Evolutionary conservation across 2,797 vertebrate species (phyloP).

Genomic region (Pseudomugil tenellus): DNA sequence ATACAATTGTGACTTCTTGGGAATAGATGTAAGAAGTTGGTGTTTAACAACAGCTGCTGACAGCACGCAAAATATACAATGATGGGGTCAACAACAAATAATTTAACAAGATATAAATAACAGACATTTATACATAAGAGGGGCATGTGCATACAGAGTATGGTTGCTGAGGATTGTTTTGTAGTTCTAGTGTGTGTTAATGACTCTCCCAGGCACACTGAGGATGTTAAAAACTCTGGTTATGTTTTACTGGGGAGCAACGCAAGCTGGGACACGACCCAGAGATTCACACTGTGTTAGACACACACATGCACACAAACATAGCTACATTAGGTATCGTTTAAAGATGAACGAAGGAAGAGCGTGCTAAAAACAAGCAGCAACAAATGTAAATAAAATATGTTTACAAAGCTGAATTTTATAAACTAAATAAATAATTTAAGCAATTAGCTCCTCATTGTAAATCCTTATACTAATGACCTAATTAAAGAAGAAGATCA

Average conservation of each 20-base stretch:
- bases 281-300: slow-evolving; percentile 65
- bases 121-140: slow-evolving; percentile 38
- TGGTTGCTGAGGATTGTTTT: slow-evolving; percentile 66
- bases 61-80: slow-evolving; percentile 58
- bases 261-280: slow-evolving; percentile 80
- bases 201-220: slow-evolving; percentile 79
- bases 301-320: slow-evolving; percentile 10
- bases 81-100: slow-evolving; percentile 19
- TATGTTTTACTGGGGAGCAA: slow-evolving; percentile 78
- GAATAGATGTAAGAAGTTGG: slow-evolving; percentile 18
- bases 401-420: slow-evolving; percentile 32
- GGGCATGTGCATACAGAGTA: slow-evolving; percentile 41
- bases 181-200: slow-evolving; percentile 78
- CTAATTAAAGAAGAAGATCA: not conserved
- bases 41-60: slow-evolving; percentile 45
- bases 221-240: slow-evolving; percentile 76
- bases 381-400: slow-evolving; percentile 35
- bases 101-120: slow-evolving; percentile 19
- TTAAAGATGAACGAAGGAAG: slow-evolving; percentile 27
- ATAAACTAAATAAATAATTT: slow-evolving; percentile 52
- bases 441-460: slow-evolving; percentile 48
- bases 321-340: slow-evolving; percentile 3
- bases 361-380: slow-evolving; percentile 22
- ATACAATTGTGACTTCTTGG: not conserved
- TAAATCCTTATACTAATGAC: slow-evolving; percentile 8